These are phyloP conservation scores for Orientallactaga bullata DNA, from an alignment of 2,113 vertebrate species.

Conservation along the genomic window DNA sequence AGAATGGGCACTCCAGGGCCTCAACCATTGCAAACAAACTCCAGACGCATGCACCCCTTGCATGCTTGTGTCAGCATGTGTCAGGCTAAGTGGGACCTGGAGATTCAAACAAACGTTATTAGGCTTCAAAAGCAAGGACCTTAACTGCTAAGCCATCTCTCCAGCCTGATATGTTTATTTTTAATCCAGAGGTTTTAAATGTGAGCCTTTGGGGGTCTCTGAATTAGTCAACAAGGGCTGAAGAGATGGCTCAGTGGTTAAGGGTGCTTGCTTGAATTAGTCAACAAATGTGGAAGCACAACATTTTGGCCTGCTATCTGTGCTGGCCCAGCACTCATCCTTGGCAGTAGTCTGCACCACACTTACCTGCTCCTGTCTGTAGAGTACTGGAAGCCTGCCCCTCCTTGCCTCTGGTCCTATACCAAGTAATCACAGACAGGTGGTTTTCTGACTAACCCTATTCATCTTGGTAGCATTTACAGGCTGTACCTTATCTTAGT, in stretches of 20 bases:
- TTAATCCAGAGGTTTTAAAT: conserved; percentile 4
- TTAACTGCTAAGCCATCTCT: too few species aligned
- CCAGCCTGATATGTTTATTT: background rate
- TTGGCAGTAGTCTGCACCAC: background rate
- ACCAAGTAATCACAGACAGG: background rate
- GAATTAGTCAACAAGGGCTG: background rate
- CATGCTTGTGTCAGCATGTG: too few species aligned
- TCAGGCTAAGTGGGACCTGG: too few species aligned
- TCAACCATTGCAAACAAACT: too few species aligned
- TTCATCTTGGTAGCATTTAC: background rate
- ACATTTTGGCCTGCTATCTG: background rate
- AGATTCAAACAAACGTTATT: too few species aligned
- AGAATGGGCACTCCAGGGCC: too few species aligned
- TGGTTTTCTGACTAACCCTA: background rate
- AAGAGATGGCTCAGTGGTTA: too few species aligned
- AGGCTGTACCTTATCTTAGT: background rate
- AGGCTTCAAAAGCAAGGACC: too few species aligned
- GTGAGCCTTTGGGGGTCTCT: background rate
- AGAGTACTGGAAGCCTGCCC: too few species aligned
- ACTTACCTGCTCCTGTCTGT: background rate
- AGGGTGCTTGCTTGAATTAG: too few species aligned
- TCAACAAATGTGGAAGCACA: background rate
- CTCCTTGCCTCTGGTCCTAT: background rate
- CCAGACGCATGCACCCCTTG: too few species aligned
- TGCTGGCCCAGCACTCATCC: too few species aligned